These are phyloP conservation scores for Phenganax stokvisi DNA, from an alignment of 92 coral and sea anemone species.

Conservation along the genomic window DNA sequence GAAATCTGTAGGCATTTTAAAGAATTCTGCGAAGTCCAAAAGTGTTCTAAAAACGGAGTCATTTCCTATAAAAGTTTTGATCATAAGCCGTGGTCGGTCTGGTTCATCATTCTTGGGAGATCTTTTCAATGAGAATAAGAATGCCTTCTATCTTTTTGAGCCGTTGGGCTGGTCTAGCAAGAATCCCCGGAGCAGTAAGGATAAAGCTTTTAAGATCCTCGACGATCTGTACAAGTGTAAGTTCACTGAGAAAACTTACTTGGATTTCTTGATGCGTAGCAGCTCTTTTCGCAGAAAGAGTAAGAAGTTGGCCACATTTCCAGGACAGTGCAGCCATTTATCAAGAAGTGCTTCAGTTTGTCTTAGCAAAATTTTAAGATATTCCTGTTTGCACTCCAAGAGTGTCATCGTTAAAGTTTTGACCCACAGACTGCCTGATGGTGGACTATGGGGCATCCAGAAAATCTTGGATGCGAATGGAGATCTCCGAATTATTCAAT, in stretches of 20 bases:
- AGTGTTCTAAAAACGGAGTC: background rate
- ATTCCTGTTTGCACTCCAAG: background rate
- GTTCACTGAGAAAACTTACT: background rate
- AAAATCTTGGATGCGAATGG: slow-evolving; percentile 9
- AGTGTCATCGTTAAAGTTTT: slow-evolving; percentile 3
- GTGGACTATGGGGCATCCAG: slow-evolving; percentile 30
- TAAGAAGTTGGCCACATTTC: background rate
- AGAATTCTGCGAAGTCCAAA: background rate
- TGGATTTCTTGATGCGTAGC: background rate
- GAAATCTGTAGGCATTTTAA: background rate
- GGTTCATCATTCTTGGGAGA: slow-evolving; percentile 34
- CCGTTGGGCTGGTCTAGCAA: background rate
- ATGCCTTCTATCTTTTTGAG: slow-evolving; percentile 22
- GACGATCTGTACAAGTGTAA: slow-evolving; percentile 6
- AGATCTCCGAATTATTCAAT: slow-evolving; percentile 13
- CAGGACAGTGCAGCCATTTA: background rate
- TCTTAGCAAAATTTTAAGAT: background rate
- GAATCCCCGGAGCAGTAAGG: background rate
- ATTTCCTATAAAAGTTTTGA: slow-evolving; percentile 6
- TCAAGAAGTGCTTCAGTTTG: background rate
- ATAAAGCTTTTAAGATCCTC: slow-evolving; percentile 10
- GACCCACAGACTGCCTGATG: slow-evolving; percentile 24
- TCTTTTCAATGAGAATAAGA: slow-evolving; percentile 5
- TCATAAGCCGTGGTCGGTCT: slow-evolving; percentile 29
- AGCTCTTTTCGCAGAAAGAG: background rate